These are phyloP conservation scores for Epizoanthus rinbou DNA, from an alignment of 92 coral and sea anemone species.

Conservation along the genomic window DNA sequence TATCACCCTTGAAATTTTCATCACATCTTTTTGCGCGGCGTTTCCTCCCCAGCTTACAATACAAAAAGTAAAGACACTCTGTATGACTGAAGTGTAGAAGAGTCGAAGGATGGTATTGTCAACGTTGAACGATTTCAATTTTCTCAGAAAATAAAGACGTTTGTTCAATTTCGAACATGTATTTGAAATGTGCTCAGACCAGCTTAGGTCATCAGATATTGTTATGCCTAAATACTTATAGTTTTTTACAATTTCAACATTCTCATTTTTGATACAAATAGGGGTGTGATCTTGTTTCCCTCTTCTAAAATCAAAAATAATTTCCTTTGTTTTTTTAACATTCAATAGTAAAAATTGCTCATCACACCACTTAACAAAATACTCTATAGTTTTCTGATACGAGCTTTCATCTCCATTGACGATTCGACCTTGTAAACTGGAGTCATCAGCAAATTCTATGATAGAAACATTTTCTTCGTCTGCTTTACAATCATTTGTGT, in stretches of 20 bases:
- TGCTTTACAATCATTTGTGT: no score
- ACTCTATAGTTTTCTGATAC: background rate
- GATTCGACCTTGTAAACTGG: background rate
- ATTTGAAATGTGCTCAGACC: background rate
- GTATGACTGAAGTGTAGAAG: background rate
- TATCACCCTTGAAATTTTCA: no score
- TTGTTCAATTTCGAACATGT: background rate
- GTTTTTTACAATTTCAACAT: background rate
- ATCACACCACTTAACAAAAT: background rate
- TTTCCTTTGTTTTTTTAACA: background rate
- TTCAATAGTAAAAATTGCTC: background rate
- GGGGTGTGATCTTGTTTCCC: background rate
- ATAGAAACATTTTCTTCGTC: background rate
- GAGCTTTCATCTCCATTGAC: background rate
- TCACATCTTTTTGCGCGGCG: no score
- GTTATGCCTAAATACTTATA: conserved; percentile 7
- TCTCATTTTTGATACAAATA: background rate
- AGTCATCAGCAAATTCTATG: background rate
- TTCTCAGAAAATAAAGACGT: background rate
- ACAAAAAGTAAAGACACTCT: no score
- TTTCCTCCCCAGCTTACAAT: no score
- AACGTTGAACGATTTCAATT: background rate
- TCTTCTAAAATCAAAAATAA: background rate
- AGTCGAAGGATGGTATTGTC: background rate
- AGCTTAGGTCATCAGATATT: background rate